A percentile compares a stretch with the other conserved stretches of the same genome.
Conservation (phyloP, 2,888 invertebrate genomes). For the Uloborus plumipes region DNA sequence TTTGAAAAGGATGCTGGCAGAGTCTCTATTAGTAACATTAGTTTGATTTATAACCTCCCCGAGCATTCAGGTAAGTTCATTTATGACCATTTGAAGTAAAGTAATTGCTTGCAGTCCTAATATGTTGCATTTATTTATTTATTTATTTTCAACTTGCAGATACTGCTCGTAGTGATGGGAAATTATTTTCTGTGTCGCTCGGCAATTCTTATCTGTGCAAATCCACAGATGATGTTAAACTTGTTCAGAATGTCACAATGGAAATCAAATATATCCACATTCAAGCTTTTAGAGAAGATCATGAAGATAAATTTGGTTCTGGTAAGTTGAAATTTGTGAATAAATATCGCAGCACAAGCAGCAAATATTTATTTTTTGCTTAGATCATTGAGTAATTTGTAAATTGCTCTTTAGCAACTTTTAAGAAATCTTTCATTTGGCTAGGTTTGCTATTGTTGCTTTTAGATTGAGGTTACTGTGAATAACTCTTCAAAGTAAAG, state of each 20-base stretch:
- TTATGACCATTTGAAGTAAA: not conserved
- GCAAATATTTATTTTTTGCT: too few species aligned
- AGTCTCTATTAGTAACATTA: constrained; percentile 9
- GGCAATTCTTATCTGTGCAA: constrained; percentile 52
- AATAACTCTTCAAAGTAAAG: too few species aligned
- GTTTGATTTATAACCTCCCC: constrained; percentile 10
- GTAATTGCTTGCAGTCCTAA: not conserved
- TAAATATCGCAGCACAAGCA: not conserved
- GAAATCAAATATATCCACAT: constrained; percentile 29
- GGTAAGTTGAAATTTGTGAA: constrained; percentile 11
- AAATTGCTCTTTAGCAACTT: too few species aligned
- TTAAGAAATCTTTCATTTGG: too few species aligned
- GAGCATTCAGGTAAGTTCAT: constrained; percentile 10
- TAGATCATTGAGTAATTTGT: too few species aligned
- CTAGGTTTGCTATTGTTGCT: too few species aligned
- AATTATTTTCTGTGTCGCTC: constrained; percentile 20
- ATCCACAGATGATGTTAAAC: not conserved
- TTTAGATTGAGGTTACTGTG: too few species aligned
- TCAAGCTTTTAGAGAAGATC: constrained; percentile 29
- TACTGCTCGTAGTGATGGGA: not conserved
- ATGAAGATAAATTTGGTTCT: constrained; percentile 18
- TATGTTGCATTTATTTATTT: not conserved
- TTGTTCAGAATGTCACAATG: constrained; percentile 44
- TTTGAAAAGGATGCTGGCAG: constrained; percentile 28
- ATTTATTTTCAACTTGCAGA: not conserved